A percentile compares a stretch with the other conserved stretches of the same genome.
phyloP scores from a whole-genome alignment of 1,140 invertebrate species.

The Argopecten irradians region DNA sequence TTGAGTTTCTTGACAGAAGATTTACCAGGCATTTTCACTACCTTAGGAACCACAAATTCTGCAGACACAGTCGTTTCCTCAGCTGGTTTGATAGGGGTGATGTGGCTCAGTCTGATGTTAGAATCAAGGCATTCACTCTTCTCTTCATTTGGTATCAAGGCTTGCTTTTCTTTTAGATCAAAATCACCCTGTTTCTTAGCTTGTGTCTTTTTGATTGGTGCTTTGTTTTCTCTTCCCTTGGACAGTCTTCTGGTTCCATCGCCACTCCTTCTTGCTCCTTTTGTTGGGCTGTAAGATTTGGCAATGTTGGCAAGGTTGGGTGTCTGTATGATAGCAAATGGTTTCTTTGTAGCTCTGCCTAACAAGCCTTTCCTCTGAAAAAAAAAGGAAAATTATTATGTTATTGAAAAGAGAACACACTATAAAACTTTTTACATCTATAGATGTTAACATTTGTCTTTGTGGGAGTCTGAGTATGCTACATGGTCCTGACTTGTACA shows the following conservation, averaged over 20 bases:
- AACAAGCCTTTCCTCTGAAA: slow-evolving; percentile 59
- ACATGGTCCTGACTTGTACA: no score
- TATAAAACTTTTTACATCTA: no score
- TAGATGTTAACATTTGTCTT: no score
- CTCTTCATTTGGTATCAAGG: background rate
- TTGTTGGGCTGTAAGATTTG: slow-evolving; percentile 59
- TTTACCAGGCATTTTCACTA: slow-evolving; percentile 9
- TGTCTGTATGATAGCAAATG: slow-evolving; percentile 61
- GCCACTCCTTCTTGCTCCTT: slow-evolving; percentile 38
- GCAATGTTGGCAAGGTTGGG: slow-evolving; percentile 59
- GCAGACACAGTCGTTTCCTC: background rate
- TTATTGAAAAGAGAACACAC: no score
- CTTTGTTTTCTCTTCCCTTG: slow-evolving; percentile 24
- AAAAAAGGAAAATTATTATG: slow-evolving; percentile 32
- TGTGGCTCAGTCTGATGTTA: background rate
- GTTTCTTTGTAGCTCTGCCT: slow-evolving; percentile 50
- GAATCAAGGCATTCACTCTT: background rate
- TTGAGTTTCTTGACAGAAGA: background rate
- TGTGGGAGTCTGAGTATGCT: no score
- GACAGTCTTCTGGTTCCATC: slow-evolving; percentile 1
- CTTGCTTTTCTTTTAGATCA: background rate
- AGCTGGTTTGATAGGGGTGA: background rate
- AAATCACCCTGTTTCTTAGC: background rate
- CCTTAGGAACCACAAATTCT: slow-evolving; percentile 2
- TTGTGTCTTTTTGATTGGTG: background rate